Conservation (phyloP, 2,888 invertebrate species). For the Neocrepidodera transversa region DNA sequence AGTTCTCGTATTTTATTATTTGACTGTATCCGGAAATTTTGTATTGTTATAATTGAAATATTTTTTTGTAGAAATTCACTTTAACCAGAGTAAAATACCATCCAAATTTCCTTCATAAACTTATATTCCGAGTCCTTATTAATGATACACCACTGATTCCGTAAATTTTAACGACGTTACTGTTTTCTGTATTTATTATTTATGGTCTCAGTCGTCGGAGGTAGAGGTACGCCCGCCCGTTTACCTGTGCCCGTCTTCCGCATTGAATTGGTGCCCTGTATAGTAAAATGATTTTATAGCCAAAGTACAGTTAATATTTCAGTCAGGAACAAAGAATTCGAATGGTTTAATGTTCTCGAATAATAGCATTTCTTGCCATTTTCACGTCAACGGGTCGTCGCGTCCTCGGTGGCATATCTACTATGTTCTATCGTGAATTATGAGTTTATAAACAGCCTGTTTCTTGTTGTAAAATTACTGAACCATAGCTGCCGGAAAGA, state of each 20-base stretch:
- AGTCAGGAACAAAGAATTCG: background rate
- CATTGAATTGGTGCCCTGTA: background rate
- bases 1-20: slow-evolving; percentile 7
- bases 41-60: no score
- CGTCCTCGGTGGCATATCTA: background rate
- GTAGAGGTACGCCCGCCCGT: background rate
- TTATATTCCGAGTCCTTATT: no score
- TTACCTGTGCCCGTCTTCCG: background rate
- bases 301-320: background rate
- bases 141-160: background rate
- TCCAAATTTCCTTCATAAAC: no score
- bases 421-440: background rate
- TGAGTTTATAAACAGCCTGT: background rate
- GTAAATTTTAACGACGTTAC: slow-evolving; percentile 3
- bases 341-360: background rate
- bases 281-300: background rate
- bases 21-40: no score
- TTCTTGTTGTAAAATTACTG: no score
- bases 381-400: background rate
- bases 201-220: background rate
- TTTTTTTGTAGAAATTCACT: no score
- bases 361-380: background rate
- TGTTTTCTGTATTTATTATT: slow-evolving; percentile 1
- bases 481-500: no score
- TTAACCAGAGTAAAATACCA: no score